Conservation (phyloP, 1,140 invertebrate genomes). For the Ips typographus region DNA sequence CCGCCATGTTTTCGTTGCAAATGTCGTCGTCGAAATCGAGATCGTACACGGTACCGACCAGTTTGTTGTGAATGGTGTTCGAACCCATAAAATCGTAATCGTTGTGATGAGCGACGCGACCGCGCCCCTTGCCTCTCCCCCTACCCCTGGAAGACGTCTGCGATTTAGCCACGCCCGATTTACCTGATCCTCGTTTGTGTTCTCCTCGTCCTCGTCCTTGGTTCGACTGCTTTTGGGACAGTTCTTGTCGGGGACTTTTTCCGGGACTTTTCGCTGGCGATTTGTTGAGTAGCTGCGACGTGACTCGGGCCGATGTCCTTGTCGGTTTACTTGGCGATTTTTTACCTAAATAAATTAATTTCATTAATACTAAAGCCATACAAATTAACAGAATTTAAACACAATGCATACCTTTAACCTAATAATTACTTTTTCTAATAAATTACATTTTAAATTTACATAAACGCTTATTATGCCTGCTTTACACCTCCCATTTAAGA, state of each 20-base stretch:
- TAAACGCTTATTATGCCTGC: no score
- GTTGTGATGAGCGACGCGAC: constrained; percentile 46
- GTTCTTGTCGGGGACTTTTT: constrained; percentile 65
- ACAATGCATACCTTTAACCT: no score
- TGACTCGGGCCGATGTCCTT: constrained; percentile 63
- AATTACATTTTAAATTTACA: no score
- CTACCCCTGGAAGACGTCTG: constrained; percentile 64
- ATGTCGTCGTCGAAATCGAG: constrained; percentile 84
- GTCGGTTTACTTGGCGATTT: constrained; percentile 67
- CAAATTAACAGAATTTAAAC: no score
- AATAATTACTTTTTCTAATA: no score
- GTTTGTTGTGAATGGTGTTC: constrained; percentile 69
- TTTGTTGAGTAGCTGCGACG: constrained; percentile 60
- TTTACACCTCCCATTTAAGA: no score
- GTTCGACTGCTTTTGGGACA: constrained; percentile 31
- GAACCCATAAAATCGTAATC: constrained; percentile 52
- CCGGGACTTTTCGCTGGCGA: constrained; percentile 74
- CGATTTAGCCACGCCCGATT: constrained; percentile 57
- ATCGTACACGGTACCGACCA: constrained; percentile 84
- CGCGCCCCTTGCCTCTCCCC: constrained; percentile 68
- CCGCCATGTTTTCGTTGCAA: constrained; percentile 72
- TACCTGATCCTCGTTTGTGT: constrained; percentile 44
- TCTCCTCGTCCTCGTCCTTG: constrained; percentile 41
- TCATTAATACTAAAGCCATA: no score
- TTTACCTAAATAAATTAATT: constrained; percentile 52